Evolutionary conservation across 1,140 invertebrate genomes (phyloP).

Genomic region (Pectinophora gossypiella): DNA sequence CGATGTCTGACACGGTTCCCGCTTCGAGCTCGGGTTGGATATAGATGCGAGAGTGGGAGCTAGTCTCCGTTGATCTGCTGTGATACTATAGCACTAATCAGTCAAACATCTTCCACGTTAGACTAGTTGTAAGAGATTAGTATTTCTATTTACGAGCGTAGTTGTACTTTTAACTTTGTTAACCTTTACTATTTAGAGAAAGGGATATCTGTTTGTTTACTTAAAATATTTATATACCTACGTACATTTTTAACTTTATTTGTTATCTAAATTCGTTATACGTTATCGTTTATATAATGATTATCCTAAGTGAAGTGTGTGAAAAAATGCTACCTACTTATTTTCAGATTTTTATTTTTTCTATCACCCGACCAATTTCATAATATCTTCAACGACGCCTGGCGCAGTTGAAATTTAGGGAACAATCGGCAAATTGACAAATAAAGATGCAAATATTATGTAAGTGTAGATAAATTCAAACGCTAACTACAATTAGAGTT

Average conservation of each 20-base stretch:
- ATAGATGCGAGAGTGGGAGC: constrained; percentile 25
- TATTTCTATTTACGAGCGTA: constrained; percentile 61
- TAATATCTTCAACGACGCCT: constrained; percentile 50
- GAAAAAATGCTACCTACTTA: constrained; percentile 72
- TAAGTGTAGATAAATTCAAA: constrained; percentile 55
- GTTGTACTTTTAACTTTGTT: constrained; percentile 56
- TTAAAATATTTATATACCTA: constrained; percentile 56
- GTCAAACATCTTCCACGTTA: constrained; percentile 65
- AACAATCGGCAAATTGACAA: constrained; percentile 47
- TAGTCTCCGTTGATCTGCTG: constrained; percentile 57
- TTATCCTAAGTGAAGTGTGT: constrained; percentile 64
- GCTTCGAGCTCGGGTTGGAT: constrained; percentile 18
- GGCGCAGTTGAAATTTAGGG: constrained; percentile 48
- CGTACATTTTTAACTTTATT: constrained; percentile 51
- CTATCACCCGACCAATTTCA: constrained; percentile 68
- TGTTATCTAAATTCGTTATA: constrained; percentile 59
- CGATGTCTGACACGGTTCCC: too few relatives aligned
- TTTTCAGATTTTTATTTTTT: constrained; percentile 75
- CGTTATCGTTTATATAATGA: constrained; percentile 58
- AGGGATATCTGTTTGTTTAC: constrained; percentile 54
- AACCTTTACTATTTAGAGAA: constrained; percentile 57
- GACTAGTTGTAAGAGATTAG: constrained; percentile 63
- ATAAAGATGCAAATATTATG: constrained; percentile 40
- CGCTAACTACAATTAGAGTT: constrained; percentile 51
- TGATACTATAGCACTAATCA: constrained; percentile 67